Conservation (phyloP, 2,113 vertebrate species). For the Actenoides lindsayi region DNA sequence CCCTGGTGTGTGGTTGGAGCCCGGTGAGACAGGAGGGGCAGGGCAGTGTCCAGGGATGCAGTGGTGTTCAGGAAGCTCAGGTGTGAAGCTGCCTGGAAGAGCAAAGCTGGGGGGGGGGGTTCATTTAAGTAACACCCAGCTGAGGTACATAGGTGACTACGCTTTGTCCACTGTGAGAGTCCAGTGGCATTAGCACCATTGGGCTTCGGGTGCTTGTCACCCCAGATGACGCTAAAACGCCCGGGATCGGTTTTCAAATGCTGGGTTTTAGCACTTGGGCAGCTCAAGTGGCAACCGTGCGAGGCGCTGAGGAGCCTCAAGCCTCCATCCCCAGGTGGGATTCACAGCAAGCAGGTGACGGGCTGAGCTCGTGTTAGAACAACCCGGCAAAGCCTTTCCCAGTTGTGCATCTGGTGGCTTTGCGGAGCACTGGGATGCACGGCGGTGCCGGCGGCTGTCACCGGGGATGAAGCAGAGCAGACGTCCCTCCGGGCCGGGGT, state of each 20-base stretch:
- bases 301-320: neutral
- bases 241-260: rapidly evolving
- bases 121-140: neutral
- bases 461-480: neutral
- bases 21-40: rapidly evolving
- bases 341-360: neutral
- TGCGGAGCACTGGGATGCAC: rapidly evolving
- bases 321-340: rapidly evolving
- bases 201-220: neutral
- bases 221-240: rapidly evolving
- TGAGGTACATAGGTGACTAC: rapidly evolving
- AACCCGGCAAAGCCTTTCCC: neutral
- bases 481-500: neutral
- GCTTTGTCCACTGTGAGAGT: neutral
- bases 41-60: neutral
- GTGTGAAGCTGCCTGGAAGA: rapidly evolving
- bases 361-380: neutral
- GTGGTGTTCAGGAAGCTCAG: rapidly evolving
- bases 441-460: neutral
- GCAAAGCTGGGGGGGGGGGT: rapidly evolving
- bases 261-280: neutral
- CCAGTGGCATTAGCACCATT: rapidly evolving
- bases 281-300: rapidly evolving
- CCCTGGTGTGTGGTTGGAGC: rapidly evolving
- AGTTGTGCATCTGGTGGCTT: rapidly evolving